These are phyloP conservation scores for Takifugu bimaculatus DNA, from an alignment of 2,113 vertebrate genomes.

Conservation along the genomic window DNA sequence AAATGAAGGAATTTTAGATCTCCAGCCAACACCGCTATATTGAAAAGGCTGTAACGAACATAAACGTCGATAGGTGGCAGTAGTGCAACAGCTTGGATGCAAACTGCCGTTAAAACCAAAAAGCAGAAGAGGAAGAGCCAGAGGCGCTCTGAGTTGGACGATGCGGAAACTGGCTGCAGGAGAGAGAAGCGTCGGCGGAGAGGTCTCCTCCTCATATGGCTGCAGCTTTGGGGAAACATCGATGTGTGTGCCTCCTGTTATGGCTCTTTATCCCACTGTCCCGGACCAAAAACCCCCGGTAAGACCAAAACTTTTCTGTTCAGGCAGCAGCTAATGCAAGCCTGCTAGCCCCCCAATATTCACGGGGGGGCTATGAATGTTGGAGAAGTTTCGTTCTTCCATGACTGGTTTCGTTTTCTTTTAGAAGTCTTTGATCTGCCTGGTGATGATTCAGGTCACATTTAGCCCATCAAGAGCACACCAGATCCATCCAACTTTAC, in stretches of 20 bases:
- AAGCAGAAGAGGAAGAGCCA: too few relatives aligned
- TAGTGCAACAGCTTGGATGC: too few relatives aligned
- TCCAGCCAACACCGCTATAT: too few relatives aligned
- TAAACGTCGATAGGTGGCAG: too few relatives aligned
- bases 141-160: background rate
- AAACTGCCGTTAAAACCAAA: too few relatives aligned
- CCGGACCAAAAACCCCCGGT: slow-evolving; percentile 48
- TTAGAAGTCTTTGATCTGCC: too few relatives aligned
- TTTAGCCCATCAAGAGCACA: background rate
- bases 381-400: background rate
- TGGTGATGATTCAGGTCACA: accelerated
- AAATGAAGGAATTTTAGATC: too few relatives aligned
- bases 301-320: slow-evolving; percentile 25
- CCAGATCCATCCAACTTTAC: background rate
- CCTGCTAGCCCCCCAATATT: slow-evolving; percentile 11
- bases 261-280: slow-evolving; percentile 27
- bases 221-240: slow-evolving; percentile 23
- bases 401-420: background rate
- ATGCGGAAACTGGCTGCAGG: slow-evolving; percentile 5
- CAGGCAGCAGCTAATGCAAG: background rate
- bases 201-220: slow-evolving; percentile 56
- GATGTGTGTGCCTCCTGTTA: slow-evolving; percentile 35
- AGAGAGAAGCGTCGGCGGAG: background rate
- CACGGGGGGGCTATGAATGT: background rate
- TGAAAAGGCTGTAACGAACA: too few relatives aligned